These are phyloP conservation scores for Epirrita christyi DNA, from an alignment of 2,888 invertebrate genomes.

Conservation along the genomic window DNA sequence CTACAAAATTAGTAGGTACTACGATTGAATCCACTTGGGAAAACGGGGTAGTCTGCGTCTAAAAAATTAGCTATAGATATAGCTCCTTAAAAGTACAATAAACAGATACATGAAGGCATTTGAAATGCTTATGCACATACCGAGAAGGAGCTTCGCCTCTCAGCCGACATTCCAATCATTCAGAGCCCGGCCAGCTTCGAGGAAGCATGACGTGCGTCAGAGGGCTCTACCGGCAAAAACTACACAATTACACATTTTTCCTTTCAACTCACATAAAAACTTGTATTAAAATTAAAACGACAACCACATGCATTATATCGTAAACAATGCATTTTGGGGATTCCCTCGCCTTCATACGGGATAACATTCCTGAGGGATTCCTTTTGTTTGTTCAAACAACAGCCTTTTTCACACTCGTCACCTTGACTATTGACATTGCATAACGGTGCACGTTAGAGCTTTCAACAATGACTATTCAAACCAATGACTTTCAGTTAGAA, in stretches of 20 bases:
- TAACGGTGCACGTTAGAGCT: constrained; percentile 55
- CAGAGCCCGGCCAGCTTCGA: constrained; percentile 58
- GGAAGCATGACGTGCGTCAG: constrained; percentile 66
- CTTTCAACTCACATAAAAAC: constrained; percentile 56
- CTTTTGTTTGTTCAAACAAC: constrained; percentile 79
- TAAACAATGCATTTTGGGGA: constrained; percentile 83
- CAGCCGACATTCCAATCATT: constrained; percentile 61
- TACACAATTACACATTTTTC: constrained; percentile 70
- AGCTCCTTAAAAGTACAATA: constrained; percentile 30
- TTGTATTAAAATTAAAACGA: constrained; percentile 48
- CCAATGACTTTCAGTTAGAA: no score
- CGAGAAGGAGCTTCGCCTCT: constrained; percentile 49
- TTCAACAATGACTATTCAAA: constrained; percentile 48
- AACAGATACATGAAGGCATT: constrained; percentile 38
- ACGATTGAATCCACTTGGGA: neutral
- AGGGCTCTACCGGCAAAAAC: constrained; percentile 62
- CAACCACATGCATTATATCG: constrained; percentile 60
- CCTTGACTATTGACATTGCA: constrained; percentile 60
- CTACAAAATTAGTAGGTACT: no score
- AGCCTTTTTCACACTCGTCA: constrained; percentile 61
- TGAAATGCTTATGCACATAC: constrained; percentile 29
- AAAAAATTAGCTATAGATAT: no score
- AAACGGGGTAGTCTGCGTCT: neutral
- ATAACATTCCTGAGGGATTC: constrained; percentile 82
- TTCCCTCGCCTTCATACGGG: constrained; percentile 79